A percentile compares a stretch with the other conserved stretches of the same genome.
Evolutionary conservation across 2,113 vertebrate genomes (phyloP).

Genomic region (Catharus fuscescens): DNA sequence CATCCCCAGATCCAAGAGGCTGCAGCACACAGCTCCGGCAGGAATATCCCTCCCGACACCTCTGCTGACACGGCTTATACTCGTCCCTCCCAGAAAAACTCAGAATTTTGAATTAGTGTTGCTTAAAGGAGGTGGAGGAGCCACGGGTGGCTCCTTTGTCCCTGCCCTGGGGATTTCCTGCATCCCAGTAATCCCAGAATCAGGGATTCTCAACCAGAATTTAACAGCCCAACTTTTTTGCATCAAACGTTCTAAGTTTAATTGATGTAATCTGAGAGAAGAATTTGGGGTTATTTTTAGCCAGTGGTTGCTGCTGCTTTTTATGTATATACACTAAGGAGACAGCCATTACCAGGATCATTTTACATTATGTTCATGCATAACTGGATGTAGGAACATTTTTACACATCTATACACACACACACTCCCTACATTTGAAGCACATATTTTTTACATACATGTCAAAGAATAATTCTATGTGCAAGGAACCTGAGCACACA

Average conservation of each 20-base stretch:
- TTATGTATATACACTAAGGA: constrained; percentile 46
- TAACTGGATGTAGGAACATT: not conserved
- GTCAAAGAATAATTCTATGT: not conserved
- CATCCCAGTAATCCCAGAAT: not conserved
- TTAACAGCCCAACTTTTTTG: constrained; percentile 1
- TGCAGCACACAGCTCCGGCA: not conserved
- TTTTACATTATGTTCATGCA: constrained; percentile 1
- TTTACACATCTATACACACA: not conserved
- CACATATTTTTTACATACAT: not conserved
- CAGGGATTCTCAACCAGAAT: not conserved
- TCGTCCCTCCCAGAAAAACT: not conserved
- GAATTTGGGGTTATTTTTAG: constrained; percentile 49
- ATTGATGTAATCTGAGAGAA: constrained; percentile 57
- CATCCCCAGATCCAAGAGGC: not conserved
- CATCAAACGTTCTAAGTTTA: constrained; percentile 39
- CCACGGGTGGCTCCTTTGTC: not conserved
- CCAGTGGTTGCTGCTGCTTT: constrained; percentile 55
- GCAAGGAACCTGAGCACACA: not conserved
- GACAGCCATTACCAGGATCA: constrained; percentile 49
- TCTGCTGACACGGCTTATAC: not conserved
- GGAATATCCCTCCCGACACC: not conserved
- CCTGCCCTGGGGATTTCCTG: not conserved
- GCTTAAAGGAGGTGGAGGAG: not conserved
- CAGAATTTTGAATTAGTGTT: not conserved
- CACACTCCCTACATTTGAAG: not conserved